Evolutionary conservation across 2,797 vertebrate species (phyloP).

Genomic region (Agapornis canus): DNA sequence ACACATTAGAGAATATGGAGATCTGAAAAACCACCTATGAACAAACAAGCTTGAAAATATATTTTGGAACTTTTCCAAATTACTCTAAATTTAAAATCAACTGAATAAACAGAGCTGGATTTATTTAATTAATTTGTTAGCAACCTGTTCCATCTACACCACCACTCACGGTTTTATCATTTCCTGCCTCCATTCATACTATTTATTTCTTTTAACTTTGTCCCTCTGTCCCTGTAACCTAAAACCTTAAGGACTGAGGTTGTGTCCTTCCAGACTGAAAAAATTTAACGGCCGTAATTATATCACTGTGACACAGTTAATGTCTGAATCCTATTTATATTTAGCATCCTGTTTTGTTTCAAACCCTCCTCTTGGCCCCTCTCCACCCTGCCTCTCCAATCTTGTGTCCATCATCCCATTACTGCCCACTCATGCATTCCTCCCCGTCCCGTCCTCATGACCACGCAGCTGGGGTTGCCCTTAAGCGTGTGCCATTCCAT

Average conservation of each 20-base stretch:
- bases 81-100: neutral
- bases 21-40: neutral
- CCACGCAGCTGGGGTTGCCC: constrained; percentile 41
- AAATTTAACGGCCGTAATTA: neutral
- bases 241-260: neutral
- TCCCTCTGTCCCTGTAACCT: neutral
- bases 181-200: neutral
- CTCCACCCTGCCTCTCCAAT: constrained; percentile 6
- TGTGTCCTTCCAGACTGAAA: neutral
- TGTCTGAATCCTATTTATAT: constrained; percentile 35
- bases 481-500: neutral
- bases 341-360: constrained; percentile 14
- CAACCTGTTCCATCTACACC: neutral
- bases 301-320: constrained; percentile 25
- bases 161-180: neutral
- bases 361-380: constrained; percentile 18
- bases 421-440: constrained; percentile 61
- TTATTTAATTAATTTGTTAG: constrained; percentile 6
- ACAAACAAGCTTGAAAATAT: neutral
- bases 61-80: neutral
- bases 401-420: constrained; percentile 7
- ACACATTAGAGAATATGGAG: neutral
- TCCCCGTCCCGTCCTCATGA: neutral
- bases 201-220: neutral
- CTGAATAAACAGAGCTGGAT: neutral